Evolutionary conservation across 2,888 invertebrate genomes (phyloP).

Genomic region (Macrophya alboannulata): DNA sequence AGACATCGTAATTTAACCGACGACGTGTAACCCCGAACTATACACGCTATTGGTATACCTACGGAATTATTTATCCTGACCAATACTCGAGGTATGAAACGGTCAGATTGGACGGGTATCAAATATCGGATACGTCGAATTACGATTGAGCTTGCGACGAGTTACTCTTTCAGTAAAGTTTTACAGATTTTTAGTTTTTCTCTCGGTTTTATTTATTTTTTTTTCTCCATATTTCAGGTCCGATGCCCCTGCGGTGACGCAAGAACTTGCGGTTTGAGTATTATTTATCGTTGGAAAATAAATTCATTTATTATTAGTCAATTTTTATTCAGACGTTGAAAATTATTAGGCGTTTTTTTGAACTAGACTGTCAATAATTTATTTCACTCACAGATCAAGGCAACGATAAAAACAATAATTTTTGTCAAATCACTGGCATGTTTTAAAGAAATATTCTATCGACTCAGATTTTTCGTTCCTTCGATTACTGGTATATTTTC

Average conservation of each 20-base stretch:
- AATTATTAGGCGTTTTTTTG: neutral
- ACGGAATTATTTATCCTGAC: neutral
- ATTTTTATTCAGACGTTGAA: neutral
- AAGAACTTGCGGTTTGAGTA: neutral
- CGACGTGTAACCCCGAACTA: constrained; percentile 1
- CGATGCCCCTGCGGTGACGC: neutral
- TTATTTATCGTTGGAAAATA: neutral
- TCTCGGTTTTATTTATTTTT: neutral
- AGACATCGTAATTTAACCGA: constrained; percentile 40
- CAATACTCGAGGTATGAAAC: neutral
- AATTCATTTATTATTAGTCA: neutral
- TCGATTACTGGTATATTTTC: too few relatives aligned
- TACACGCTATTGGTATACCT: neutral
- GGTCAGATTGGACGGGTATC: constrained; percentile 25
- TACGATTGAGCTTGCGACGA: neutral
- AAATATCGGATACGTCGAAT: neutral
- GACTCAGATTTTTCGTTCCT: too few relatives aligned
- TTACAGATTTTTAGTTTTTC: neutral
- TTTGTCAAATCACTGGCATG: too few relatives aligned
- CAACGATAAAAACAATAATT: neutral
- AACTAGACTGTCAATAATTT: neutral
- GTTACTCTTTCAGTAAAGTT: neutral
- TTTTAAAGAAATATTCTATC: too few relatives aligned
- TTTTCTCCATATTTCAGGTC: neutral
- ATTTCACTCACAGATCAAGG: neutral